phyloP scores from a whole-genome alignment of 2,113 vertebrate species.

The Leucosticte australis region DNA sequence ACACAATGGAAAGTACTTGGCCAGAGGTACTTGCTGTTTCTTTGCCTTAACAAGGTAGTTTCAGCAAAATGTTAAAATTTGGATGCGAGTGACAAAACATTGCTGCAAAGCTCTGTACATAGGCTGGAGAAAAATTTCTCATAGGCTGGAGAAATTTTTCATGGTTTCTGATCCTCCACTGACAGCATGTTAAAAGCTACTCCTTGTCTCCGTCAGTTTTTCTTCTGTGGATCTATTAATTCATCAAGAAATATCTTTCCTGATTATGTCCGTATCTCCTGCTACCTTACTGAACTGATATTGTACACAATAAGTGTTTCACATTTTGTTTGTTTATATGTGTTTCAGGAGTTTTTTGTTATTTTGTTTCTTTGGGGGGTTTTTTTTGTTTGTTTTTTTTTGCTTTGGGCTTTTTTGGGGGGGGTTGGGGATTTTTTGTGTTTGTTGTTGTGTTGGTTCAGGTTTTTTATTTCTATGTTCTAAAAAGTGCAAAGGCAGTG shows the following conservation, averaged over 20 bases:
- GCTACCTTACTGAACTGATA: background rate
- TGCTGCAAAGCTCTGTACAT: background rate
- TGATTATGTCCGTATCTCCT: background rate
- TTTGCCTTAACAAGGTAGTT: background rate
- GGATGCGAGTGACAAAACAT: background rate
- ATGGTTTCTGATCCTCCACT: background rate
- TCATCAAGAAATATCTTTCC: background rate
- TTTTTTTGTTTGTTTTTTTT: background rate
- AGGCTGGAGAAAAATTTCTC: background rate
- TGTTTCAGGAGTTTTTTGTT: fast-evolving
- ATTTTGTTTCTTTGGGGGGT: background rate
- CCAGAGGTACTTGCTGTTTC: background rate
- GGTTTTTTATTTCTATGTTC: background rate
- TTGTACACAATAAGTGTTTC: background rate
- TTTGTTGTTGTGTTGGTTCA: background rate
- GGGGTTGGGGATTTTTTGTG: background rate
- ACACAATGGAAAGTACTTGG: background rate
- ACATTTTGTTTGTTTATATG: background rate
- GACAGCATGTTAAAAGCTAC: background rate
- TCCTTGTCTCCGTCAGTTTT: background rate
- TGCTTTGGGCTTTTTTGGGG: too few species aligned
- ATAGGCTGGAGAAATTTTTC: background rate
- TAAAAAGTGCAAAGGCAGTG: background rate
- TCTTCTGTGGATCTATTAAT: background rate
- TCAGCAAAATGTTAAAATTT: background rate